phyloP scores from a whole-genome alignment of 2,888 invertebrate genomes.

The Galeopsomyia nigrocyanea region DNA sequence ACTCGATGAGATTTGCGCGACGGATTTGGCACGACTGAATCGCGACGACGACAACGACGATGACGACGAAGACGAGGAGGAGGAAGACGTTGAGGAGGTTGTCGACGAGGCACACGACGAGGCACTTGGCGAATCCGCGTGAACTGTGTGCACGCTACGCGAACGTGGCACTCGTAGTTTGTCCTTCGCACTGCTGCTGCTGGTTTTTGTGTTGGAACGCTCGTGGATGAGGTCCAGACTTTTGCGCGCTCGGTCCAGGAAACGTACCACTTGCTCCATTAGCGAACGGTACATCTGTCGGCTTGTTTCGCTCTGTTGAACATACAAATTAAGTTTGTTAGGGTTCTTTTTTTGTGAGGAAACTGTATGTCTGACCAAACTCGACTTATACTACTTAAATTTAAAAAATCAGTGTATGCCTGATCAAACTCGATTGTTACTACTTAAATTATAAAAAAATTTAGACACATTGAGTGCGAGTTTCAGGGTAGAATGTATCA shows the following conservation, averaged over 20 bases:
- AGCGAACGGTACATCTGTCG: constrained; percentile 81
- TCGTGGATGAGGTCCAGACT: constrained; percentile 73
- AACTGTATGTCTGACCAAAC: no score
- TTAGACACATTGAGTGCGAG: no score
- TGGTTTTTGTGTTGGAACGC: constrained; percentile 53
- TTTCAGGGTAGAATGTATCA: no score
- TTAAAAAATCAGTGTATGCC: no score
- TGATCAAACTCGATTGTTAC: no score
- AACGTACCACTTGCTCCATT: constrained; percentile 79
- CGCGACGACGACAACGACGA: constrained; percentile 53
- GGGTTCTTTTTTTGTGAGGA: no score
- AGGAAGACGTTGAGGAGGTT: constrained; percentile 46
- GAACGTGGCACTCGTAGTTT: constrained; percentile 68
- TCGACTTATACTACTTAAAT: no score
- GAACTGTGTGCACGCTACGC: constrained; percentile 71
- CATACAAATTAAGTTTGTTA: no score
- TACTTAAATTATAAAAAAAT: no score
- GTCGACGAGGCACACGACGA: constrained; percentile 49
- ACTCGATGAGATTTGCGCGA: constrained; percentile 66
- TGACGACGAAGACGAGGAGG: constrained; percentile 43
- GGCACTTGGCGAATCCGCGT: constrained; percentile 46
- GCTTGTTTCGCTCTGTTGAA: constrained; percentile 77
- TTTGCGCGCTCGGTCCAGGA: constrained; percentile 78
- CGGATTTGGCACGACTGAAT: constrained; percentile 68
- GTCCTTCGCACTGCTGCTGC: constrained; percentile 2